Evolutionary conservation across 2,888 invertebrate species (phyloP).

Genomic region (Rhagonycha lutea): DNA sequence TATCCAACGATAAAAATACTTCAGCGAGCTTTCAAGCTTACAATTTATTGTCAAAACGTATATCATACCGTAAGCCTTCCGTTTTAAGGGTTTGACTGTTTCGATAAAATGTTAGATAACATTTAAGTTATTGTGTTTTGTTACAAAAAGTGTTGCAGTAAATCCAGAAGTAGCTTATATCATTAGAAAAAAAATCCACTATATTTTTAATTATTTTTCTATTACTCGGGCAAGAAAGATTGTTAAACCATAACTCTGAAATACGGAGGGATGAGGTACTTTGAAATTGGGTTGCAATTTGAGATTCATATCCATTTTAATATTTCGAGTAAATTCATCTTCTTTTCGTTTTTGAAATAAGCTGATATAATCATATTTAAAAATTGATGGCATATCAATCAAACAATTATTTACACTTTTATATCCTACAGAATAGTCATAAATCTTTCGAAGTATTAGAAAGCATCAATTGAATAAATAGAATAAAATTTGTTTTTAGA

Average conservation of each 20-base stretch:
- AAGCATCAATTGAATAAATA: not conserved
- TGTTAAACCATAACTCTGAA: not conserved
- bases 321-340: too few relatives aligned
- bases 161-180: not conserved
- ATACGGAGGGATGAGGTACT: not conserved
- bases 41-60: not conserved
- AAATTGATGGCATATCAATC: not conserved
- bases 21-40: not conserved
- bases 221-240: not conserved
- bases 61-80: not conserved
- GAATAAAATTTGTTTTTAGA: too few relatives aligned
- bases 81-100: not conserved
- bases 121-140: not conserved
- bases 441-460: not conserved
- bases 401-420: not conserved
- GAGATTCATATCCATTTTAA: not conserved
- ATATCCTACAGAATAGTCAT: not conserved
- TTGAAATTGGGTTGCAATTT: not conserved
- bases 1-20: not conserved
- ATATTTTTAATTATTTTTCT: not conserved
- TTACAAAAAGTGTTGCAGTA: not conserved
- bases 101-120: not conserved
- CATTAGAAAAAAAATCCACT: not conserved
- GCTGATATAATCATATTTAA: not conserved
- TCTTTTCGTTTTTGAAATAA: not conserved